A percentile compares a stretch with the other conserved stretches of the same genome.
phyloP scores from a whole-genome alignment of 2,797 vertebrate genomes.

The Arrhamphus sclerolepis region DNA sequence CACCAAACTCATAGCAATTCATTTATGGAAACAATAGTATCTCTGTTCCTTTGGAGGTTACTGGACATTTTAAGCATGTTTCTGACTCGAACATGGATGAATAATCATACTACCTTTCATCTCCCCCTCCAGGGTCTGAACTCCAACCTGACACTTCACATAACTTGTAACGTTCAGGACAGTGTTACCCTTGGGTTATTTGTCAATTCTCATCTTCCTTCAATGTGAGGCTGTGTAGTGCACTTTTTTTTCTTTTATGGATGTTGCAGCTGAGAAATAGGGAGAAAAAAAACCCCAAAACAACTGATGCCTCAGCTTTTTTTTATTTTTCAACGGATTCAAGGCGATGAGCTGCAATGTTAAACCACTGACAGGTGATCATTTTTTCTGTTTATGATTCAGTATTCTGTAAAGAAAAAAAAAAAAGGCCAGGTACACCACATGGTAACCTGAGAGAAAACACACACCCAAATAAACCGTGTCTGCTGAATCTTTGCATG shows the following conservation, averaged over 20 bases:
- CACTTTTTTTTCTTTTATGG: slow-evolving; percentile 4
- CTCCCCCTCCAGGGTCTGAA: slow-evolving; percentile 30
- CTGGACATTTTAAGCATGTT: slow-evolving; percentile 17
- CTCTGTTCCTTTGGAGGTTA: not conserved
- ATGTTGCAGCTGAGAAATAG: not conserved
- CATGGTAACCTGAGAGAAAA: too few species aligned
- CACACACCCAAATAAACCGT: not conserved
- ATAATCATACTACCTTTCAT: slow-evolving; percentile 28
- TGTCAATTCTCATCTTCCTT: slow-evolving; percentile 49
- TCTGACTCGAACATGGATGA: slow-evolving; percentile 38
- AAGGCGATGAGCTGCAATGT: not conserved
- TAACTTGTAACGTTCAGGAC: slow-evolving; percentile 44
- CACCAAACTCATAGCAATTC: too few species aligned
- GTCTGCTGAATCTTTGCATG: too few species aligned
- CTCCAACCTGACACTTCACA: slow-evolving; percentile 44
- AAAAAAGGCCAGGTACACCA: too few species aligned
- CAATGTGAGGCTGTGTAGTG: slow-evolving; percentile 20
- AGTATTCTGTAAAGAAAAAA: not conserved
- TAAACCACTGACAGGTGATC: not conserved
- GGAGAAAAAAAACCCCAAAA: not conserved
- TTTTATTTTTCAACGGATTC: slow-evolving; percentile 5
- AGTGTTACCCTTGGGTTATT: slow-evolving; percentile 36
- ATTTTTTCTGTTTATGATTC: not conserved
- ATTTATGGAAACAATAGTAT: too few species aligned
- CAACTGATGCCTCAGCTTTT: not conserved